These are phyloP conservation scores for Coelopa pilipes DNA, from an alignment of 2,888 invertebrate genomes.

Conservation along the genomic window DNA sequence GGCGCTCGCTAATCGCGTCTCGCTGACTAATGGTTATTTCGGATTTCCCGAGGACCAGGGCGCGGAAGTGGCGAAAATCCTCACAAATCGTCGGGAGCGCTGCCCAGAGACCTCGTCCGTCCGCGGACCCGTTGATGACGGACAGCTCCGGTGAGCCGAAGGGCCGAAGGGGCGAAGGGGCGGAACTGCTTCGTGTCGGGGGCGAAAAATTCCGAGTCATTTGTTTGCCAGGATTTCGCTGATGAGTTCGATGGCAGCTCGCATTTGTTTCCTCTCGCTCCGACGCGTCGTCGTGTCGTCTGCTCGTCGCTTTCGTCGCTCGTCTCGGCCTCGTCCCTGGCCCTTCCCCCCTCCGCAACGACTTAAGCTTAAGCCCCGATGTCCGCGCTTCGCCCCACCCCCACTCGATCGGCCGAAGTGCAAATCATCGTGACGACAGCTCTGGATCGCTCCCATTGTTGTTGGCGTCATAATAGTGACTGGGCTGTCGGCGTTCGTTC, in stretches of 20 bases:
- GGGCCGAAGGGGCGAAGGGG: too few relatives aligned
- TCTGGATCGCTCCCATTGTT: too few relatives aligned
- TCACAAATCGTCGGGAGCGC: conserved; percentile 8
- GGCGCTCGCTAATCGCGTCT: background rate
- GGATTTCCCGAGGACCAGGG: background rate
- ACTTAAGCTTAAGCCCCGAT: too few relatives aligned
- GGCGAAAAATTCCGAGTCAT: conserved; percentile 34
- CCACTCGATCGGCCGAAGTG: too few relatives aligned
- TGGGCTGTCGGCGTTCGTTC: too few relatives aligned
- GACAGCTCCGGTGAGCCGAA: background rate
- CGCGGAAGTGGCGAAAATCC: background rate
- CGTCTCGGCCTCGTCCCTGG: too few relatives aligned
- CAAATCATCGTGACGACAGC: too few relatives aligned
- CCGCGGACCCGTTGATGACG: background rate
- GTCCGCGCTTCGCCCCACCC: too few relatives aligned
- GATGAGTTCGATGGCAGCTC: conserved; percentile 20
- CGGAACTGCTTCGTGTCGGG: background rate
- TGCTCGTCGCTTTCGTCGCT: too few relatives aligned
- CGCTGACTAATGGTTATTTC: conserved; percentile 1
- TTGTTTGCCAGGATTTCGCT: conserved; percentile 24
- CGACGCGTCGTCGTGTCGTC: background rate
- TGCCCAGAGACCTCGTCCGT: background rate
- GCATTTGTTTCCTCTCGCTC: conserved; percentile 24
- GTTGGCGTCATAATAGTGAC: too few relatives aligned
- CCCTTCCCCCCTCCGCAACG: too few relatives aligned